Evolutionary conservation across 1,140 invertebrate species (phyloP).

Genomic region (Bombus vancouverensis): DNA sequence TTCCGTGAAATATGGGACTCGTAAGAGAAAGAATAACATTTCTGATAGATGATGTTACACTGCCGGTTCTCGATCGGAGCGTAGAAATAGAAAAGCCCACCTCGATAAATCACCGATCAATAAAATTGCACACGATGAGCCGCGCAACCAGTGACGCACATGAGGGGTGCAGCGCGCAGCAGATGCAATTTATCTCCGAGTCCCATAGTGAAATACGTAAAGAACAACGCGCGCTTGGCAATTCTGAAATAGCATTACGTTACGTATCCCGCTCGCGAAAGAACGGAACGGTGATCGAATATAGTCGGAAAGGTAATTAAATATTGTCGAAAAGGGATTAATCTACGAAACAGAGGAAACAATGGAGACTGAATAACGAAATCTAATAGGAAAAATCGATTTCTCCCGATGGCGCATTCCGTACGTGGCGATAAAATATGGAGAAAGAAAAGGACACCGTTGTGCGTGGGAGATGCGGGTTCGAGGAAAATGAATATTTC

Average conservation of each 20-base stretch:
- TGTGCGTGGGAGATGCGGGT: constrained; percentile 1
- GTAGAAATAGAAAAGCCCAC: neutral
- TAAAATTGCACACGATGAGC: neutral
- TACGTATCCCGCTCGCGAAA: neutral
- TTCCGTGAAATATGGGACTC: too few relatives aligned
- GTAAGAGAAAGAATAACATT: neutral
- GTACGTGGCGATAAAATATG: constrained; percentile 18
- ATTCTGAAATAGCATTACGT: neutral
- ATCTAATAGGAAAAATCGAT: constrained; percentile 25
- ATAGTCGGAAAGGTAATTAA: too few relatives aligned
- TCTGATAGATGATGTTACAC: neutral
- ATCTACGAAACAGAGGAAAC: too few relatives aligned
- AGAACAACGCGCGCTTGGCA: neutral
- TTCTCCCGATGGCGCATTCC: neutral
- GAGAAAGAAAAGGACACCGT: neutral
- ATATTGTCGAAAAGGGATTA: too few relatives aligned
- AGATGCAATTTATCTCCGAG: neutral
- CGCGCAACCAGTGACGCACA: neutral
- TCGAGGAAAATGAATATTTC: constrained; percentile 37
- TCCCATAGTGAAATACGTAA: neutral
- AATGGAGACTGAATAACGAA: neutral
- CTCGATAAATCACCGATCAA: neutral
- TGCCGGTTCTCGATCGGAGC: neutral
- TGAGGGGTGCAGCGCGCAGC: neutral
- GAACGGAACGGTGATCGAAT: too few relatives aligned